Percentiles rank a stretch among this genome's conserved stretches.
Evolutionary conservation across 2,888 invertebrate species (phyloP).

Genomic region (Amiota communis): DNA sequence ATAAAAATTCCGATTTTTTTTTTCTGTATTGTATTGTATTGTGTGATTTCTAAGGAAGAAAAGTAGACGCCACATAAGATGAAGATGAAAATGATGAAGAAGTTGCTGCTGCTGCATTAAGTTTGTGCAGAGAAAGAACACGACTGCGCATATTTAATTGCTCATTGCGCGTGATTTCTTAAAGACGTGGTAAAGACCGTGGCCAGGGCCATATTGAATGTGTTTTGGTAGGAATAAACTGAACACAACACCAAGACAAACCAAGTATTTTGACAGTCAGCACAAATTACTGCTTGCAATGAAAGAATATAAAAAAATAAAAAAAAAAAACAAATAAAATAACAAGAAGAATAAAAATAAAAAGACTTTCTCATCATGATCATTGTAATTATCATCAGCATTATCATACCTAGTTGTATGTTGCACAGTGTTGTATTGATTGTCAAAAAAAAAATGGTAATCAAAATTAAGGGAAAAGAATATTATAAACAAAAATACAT

Average conservation of each 20-base stretch:
- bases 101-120: neutral
- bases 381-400: neutral
- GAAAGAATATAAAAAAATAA: neutral
- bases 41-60: conserved; percentile 5
- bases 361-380: conserved; percentile 53
- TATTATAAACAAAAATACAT: too few relatives aligned
- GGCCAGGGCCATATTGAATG: too few relatives aligned
- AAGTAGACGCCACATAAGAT: neutral
- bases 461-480: too few relatives aligned
- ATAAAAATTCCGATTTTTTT: conserved; percentile 8
- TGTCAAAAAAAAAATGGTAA: too few relatives aligned
- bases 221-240: too few relatives aligned
- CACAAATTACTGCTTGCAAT: conserved; percentile 53
- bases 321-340: conserved; percentile 22
- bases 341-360: conserved; percentile 31
- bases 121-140: conserved; percentile 37
- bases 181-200: neutral
- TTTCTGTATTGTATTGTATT: neutral
- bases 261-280: conserved; percentile 59
- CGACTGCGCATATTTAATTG: conserved; percentile 66
- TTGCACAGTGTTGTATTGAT: neutral
- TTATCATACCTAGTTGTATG: neutral
- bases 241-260: conserved; percentile 15
- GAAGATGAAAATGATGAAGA: neutral
- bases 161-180: conserved; percentile 60